Conservation (phyloP, 2,888 invertebrate species). For the Lasiommata megera region DNA sequence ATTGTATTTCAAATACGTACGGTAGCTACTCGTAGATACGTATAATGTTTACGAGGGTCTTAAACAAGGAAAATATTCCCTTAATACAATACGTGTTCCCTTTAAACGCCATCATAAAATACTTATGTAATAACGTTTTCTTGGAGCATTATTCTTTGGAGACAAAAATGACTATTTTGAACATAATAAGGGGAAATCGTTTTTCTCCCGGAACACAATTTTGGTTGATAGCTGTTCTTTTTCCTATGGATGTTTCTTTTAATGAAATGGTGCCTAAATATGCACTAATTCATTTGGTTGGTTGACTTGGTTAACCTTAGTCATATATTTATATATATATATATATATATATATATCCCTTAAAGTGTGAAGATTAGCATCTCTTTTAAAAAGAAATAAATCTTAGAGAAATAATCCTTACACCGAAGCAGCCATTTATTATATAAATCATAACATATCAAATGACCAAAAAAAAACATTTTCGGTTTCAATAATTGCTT, state of each 20-base stretch:
- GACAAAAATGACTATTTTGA: slow-evolving; percentile 36
- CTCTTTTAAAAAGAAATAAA: no score
- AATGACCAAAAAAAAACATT: no score
- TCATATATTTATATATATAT: no score
- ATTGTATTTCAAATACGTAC: slow-evolving; percentile 25
- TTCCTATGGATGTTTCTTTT: slow-evolving; percentile 55
- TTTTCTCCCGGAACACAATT: slow-evolving; percentile 42
- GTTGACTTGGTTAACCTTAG: no score
- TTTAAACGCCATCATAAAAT: slow-evolving; percentile 38
- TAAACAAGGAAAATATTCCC: slow-evolving; percentile 34
- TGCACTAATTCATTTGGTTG: no score
- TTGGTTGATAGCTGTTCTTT: slow-evolving; percentile 34
- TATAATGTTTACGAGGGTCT: slow-evolving; percentile 28
- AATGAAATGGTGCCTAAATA: slow-evolving; percentile 50
- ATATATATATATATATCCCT: no score
- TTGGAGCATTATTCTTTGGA: slow-evolving; percentile 29
- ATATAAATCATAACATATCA: no score
- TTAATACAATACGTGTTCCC: slow-evolving; percentile 40
- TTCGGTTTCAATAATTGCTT: no score
- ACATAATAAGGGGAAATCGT: slow-evolving; percentile 36
- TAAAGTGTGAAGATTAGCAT: no score
- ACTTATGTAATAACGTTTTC: slow-evolving; percentile 35
- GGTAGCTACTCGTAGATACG: not conserved
- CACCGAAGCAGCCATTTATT: no score
- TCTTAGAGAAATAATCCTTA: no score